Conservation (phyloP, 1,140 invertebrate genomes). For the Drosophila murphyi region DNA sequence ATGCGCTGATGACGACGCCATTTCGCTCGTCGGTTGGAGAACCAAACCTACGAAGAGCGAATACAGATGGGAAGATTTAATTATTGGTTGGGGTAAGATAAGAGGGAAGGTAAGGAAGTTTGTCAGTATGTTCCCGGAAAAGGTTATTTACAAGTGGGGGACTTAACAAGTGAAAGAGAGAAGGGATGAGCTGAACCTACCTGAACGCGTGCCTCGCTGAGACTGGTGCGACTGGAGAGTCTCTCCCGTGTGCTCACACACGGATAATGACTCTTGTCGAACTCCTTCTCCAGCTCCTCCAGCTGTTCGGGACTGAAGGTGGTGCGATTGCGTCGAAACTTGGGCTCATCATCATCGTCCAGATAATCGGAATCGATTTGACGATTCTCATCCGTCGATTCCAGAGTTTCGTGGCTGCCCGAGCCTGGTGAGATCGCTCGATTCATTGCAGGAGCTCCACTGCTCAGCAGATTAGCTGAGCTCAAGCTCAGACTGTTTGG, state of each 20-base stretch:
- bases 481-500: slow-evolving; percentile 48
- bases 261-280: slow-evolving; percentile 97
- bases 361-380: slow-evolving; percentile 89
- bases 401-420: slow-evolving; percentile 82
- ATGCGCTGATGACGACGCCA: slow-evolving; percentile 97
- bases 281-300: slow-evolving; percentile 97
- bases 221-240: slow-evolving; percentile 94
- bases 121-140: not conserved
- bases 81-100: not conserved
- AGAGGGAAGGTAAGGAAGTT: no score
- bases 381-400: slow-evolving; percentile 80
- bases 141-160: not conserved
- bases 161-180: slow-evolving; percentile 13
- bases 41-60: slow-evolving; percentile 91
- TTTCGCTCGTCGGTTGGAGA: slow-evolving; percentile 98
- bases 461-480: slow-evolving; percentile 57
- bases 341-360: slow-evolving; percentile 92
- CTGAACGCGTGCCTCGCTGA: slow-evolving; percentile 98
- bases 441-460: slow-evolving; percentile 36
- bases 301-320: slow-evolving; percentile 97
- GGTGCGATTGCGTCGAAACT: slow-evolving; percentile 96
- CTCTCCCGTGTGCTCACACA: slow-evolving; percentile 96
- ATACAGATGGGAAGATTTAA: slow-evolving; percentile 9
- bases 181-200: slow-evolving; percentile 86
- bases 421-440: slow-evolving; percentile 79